A percentile compares a stretch with the other conserved stretches of the same genome.
These are phyloP conservation scores for Threskiornis aethiopicus DNA, from an alignment of 2,797 vertebrate genomes.

Conservation along the genomic window DNA sequence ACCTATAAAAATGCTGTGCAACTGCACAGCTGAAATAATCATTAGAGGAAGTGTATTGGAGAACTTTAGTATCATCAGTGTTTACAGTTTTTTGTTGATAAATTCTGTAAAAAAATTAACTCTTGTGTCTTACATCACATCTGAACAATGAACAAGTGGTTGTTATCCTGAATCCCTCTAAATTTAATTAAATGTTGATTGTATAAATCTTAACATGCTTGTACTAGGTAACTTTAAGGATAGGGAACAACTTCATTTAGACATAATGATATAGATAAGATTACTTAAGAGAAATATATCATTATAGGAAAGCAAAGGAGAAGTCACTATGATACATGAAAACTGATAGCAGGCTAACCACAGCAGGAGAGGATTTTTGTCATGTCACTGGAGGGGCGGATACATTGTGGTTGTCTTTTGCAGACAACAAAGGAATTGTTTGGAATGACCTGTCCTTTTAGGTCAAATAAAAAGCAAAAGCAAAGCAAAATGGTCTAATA, in stretches of 20 bases:
- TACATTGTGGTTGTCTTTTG: not conserved
- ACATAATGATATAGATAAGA: not conserved
- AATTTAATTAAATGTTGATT: not conserved
- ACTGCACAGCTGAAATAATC: not conserved
- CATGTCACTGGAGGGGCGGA: not conserved
- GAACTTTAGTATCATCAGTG: not conserved
- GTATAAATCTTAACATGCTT: not conserved
- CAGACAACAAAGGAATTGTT: not conserved
- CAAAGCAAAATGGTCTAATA: not conserved
- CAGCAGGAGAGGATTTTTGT: not conserved
- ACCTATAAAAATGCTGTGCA: not conserved
- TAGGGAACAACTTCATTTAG: not conserved
- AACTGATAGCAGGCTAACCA: not conserved
- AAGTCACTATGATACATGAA: not conserved
- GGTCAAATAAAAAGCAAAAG: not conserved
- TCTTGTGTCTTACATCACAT: not conserved
- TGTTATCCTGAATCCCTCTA: not conserved
- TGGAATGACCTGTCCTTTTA: not conserved
- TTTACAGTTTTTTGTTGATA: not conserved
- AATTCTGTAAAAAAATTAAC: not conserved
- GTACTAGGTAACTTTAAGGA: not conserved
- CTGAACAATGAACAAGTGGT: not conserved
- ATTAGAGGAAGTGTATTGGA: not conserved
- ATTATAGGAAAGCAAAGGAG: not conserved
- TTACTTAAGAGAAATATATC: not conserved